Conservation (phyloP, 2,797 vertebrate species). For the Caiman crocodilus region DNA sequence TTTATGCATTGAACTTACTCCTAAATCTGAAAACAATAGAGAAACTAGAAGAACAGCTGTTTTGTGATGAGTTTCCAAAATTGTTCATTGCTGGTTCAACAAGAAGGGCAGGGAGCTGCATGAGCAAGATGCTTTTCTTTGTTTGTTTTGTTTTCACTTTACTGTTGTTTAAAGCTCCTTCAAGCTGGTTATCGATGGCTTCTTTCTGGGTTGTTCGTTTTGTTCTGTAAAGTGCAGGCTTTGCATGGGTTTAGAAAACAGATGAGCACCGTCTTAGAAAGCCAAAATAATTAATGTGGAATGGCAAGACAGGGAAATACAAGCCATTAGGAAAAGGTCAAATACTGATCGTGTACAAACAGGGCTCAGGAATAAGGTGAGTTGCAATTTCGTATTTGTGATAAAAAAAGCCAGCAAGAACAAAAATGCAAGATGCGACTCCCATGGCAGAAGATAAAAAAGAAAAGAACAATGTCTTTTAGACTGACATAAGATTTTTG, state of each 20-base stretch:
- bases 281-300: neutral
- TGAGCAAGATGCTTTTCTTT: no score
- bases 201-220: neutral
- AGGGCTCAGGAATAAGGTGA: neutral
- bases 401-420: neutral
- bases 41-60: neutral
- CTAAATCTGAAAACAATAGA: neutral
- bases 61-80: neutral
- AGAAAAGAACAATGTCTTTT: neutral
- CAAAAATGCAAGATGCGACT: neutral
- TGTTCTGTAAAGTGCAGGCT: neutral
- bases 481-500: no score
- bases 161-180: neutral
- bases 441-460: no score
- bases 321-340: neutral
- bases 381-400: neutral
- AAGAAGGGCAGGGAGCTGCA: neutral
- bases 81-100: neutral
- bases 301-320: fast-evolving
- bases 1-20: neutral
- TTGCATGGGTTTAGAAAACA: neutral
- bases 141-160: neutral
- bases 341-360: neutral
- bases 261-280: no score
- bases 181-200: neutral